Evolutionary conservation across 1,140 invertebrate species (phyloP).

Genomic region (Brachionus rotundiformis): DNA sequence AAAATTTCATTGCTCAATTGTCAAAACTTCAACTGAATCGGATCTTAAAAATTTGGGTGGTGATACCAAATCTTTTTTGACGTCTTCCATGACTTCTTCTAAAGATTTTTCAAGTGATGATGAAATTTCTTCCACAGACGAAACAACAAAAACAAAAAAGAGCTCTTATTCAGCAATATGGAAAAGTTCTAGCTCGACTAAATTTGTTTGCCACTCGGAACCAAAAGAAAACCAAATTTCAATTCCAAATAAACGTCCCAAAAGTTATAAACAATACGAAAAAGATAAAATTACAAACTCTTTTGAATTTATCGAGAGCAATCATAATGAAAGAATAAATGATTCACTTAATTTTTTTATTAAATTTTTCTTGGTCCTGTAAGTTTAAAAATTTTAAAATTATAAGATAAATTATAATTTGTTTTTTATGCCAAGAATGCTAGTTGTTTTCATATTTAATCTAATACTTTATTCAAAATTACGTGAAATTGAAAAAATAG

Average conservation of each 20-base stretch:
- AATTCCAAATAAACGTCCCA: neutral
- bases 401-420: neutral
- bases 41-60: neutral
- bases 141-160: neutral
- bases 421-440: neutral
- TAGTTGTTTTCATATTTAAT: constrained; percentile 37
- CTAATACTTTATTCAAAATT: constrained; percentile 41
- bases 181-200: neutral
- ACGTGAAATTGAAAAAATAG: constrained; percentile 46
- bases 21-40: constrained; percentile 13
- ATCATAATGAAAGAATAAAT: neutral
- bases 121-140: neutral
- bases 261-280: neutral
- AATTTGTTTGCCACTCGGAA: neutral
- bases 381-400: constrained; percentile 23
- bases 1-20: neutral
- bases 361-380: constrained; percentile 37
- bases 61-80: neutral
- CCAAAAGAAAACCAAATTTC: neutral
- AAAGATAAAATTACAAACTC: neutral
- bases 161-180: neutral
- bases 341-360: constrained; percentile 23
- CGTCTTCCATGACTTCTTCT: neutral
- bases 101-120: constrained; percentile 6
- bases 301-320: neutral